Base-by-base conservation (phyloP, 2,888 invertebrate genomes). In the Lagria hirta region DNA sequence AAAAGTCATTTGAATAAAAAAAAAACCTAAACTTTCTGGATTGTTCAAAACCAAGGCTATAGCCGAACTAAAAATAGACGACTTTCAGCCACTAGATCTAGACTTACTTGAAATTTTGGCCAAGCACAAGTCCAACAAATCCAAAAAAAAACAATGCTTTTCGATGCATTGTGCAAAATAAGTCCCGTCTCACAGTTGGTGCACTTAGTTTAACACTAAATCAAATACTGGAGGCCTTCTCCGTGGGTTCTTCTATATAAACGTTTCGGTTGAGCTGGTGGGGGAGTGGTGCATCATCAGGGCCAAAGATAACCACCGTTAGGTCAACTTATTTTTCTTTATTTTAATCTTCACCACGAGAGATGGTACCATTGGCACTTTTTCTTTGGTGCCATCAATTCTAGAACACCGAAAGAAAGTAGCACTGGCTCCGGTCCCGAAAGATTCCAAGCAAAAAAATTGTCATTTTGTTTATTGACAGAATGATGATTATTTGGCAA, bases 221-320 rank as follows among this genome's bases (percentile, higher is more conserved):
- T n/a, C n/a, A n/a, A 38, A 30, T 16, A 32, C 26, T 32, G 38
- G 21, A 28, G 21, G 14, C 20, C 15, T 28, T 27, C 38, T 44
- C 38, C 34, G 17, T 8, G 28, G 49, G 50, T 43, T 49, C 50
- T 50, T 49, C 51, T 58, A 54, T 60, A 60, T 60, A 61, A 49
- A 59, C 38, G 38, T 38, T 40, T 27, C 33, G 35, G 21, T 34
- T 27, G 44, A 42, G 21, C 32, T 50, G 52, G 58, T 54, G 55
- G 60, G n/a, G 59, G 57, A 40, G 42, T 34, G 35, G 23, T 41
- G 47, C 49, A 52, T 55, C 54, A 46, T 32, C 51, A 52, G 46
- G 44, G 46, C 49, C 54, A 51, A 37, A 54, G 55, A 58, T 59
- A 54, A 57, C 52, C 54, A 59, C 60, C 59, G 61, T 60, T 61